Evolutionary conservation across 2,797 vertebrate genomes (phyloP), one percentile per base, ranked within the genome.

Genomic region (Alfaro cultratus): DNA sequence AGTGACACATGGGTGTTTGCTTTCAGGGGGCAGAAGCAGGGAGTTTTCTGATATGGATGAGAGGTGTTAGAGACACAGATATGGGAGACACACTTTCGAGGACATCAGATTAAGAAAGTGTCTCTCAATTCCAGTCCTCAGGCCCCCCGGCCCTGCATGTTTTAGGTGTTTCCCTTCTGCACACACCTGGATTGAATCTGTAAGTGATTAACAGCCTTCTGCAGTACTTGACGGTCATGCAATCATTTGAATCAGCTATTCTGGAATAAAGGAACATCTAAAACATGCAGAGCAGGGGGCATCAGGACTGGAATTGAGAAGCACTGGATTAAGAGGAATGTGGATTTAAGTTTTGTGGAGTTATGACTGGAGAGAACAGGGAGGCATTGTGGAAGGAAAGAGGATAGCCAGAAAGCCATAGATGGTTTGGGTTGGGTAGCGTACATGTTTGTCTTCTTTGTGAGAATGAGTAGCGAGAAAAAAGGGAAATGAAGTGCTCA

Each of bases 1-100:
- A 73, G 92, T 84, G 64, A 91, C 93, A 92, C 88, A 79, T 89
- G 83, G 83, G 90, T 91, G 93, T 94, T 92, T 83, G 88, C 88
- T 95, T 94, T 91, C 92, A 92, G 78, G 92, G 23, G 83, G 81
- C 45, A 26, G 53, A 21, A 82, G 81, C 70, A 21, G 68, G 72
- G 64, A 72, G 70, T 79, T 43, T 26, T 53, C 75, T 64, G 73
- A 79, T 73, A 81, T 67, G 62, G 71, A 80, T 75, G 72, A 76
- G 84, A 88, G 80, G 75, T 79, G 77, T 57, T 73, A 71, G 78
- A 76, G 31, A 36, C 75, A 77, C 41, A 67, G 64, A 41, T 55
- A 80, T 78, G 46, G 55, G n/a, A 43, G 67, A 68, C 8, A 74
- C 71, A 60, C 70, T 79, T 68, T 23, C 41, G 68, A 70, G 85